phyloP scores from a whole-genome alignment of 2,888 invertebrate species.

The Tiliacea aurago region DNA sequence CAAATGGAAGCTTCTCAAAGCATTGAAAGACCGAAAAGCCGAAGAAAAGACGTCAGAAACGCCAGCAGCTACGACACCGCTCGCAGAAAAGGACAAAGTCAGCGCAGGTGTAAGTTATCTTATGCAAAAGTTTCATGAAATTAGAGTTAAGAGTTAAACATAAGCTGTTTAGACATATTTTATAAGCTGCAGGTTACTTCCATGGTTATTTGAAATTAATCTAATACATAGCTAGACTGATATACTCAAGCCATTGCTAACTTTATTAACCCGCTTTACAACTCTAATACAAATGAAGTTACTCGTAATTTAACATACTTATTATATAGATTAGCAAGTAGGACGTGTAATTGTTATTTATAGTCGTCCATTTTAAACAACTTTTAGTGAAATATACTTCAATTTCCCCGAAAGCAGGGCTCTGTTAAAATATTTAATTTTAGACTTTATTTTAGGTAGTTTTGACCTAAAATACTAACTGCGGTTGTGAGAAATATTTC shows the following conservation, averaged over 20 bases:
- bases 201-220: conserved; percentile 66
- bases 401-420: conserved; percentile 30
- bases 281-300: conserved; percentile 60
- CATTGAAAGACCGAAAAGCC: conserved; percentile 96
- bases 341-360: conserved; percentile 67
- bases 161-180: conserved; percentile 57
- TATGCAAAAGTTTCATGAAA: conserved; percentile 92
- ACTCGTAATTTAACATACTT: conserved; percentile 55
- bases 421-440: conserved; percentile 45
- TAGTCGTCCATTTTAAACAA: conserved; percentile 72
- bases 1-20: conserved; percentile 97
- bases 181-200: conserved; percentile 63
- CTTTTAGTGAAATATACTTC: conserved; percentile 58
- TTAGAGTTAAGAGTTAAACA: conserved; percentile 91
- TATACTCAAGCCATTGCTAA: conserved; percentile 75
- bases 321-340: conserved; percentile 69
- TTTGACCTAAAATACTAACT: conserved; percentile 52
- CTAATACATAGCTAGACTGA: conserved; percentile 78
- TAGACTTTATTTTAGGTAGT: conserved; percentile 39
- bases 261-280: conserved; percentile 78
- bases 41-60: conserved; percentile 95
- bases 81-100: conserved; percentile 92
- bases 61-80: conserved; percentile 91
- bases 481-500: conserved; percentile 74
- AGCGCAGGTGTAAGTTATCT: conserved; percentile 93